These are phyloP conservation scores for Imbricaverruca yamaguchii DNA, from an alignment of 2,888 invertebrate species.

Conservation along the genomic window DNA sequence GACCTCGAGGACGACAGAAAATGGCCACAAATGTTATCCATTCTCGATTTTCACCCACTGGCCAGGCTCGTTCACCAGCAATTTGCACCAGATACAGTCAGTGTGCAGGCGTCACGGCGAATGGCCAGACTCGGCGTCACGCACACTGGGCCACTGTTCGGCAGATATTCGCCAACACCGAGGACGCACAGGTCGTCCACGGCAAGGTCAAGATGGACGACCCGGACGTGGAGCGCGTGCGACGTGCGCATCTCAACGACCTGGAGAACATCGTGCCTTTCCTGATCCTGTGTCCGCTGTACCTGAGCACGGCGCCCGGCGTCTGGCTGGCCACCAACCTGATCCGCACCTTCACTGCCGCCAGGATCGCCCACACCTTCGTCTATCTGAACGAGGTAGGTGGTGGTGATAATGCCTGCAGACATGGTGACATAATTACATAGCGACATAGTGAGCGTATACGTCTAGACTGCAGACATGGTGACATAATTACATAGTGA, in stretches of 20 bases:
- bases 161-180: neutral
- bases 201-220: conserved; percentile 35
- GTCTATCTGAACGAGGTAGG: neutral
- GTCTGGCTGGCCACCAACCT: neutral
- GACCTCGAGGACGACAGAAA: no score
- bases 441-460: no score
- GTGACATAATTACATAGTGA: no score
- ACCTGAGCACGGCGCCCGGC: conserved; percentile 52
- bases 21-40: neutral
- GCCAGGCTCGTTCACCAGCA: neutral
- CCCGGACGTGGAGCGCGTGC: conserved; percentile 48
- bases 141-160: neutral
- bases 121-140: neutral
- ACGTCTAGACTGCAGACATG: no score
- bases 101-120: neutral
- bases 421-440: no score
- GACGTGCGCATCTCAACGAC: conserved; percentile 60
- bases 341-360: neutral
- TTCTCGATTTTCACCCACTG: neutral
- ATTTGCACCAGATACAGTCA: neutral
- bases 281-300: conserved; percentile 53
- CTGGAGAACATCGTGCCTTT: conserved; percentile 62
- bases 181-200: neutral
- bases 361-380: neutral
- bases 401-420: neutral